phyloP scores from a whole-genome alignment of 2,888 invertebrate genomes.

The Ornithoptera alexandrae region DNA sequence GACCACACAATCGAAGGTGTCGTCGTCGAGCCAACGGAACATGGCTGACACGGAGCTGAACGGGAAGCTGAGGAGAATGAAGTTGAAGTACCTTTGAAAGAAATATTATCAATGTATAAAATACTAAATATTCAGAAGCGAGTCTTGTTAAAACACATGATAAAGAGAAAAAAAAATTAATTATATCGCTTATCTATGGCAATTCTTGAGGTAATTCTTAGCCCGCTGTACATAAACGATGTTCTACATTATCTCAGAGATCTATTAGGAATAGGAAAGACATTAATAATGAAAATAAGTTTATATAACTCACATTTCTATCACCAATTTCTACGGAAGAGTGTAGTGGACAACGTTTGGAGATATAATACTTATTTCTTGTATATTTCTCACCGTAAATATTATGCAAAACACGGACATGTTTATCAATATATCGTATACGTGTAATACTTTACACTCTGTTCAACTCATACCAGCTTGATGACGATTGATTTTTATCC shows the following conservation, averaged over 20 bases:
- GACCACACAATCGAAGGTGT: conserved; percentile 28
- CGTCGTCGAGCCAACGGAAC: conserved; percentile 28
- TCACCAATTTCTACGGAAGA: not conserved
- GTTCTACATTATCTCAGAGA: too few relatives aligned
- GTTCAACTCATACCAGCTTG: not conserved
- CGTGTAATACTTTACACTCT: not conserved
- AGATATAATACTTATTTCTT: not conserved
- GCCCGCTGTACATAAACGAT: too few relatives aligned
- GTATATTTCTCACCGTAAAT: not conserved
- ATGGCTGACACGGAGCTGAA: conserved; percentile 8
- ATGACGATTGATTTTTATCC: too few relatives aligned
- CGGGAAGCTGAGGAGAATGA: conserved; percentile 14
- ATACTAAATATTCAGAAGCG: not conserved
- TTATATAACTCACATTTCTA: not conserved
- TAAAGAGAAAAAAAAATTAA: too few relatives aligned
- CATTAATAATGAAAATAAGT: not conserved
- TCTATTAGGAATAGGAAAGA: not conserved
- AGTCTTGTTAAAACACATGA: not conserved
- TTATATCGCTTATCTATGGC: too few relatives aligned
- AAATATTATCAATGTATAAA: not conserved
- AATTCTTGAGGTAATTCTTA: too few relatives aligned
- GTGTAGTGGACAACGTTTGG: not conserved
- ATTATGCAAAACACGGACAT: not conserved
- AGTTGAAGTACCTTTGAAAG: conserved; percentile 7
- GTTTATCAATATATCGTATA: not conserved